Percentiles rank a stretch among this genome's conserved stretches.
Evolutionary conservation across 2,888 invertebrate species (phyloP).

Genomic region (Leptinotarsa rubiginosa): DNA sequence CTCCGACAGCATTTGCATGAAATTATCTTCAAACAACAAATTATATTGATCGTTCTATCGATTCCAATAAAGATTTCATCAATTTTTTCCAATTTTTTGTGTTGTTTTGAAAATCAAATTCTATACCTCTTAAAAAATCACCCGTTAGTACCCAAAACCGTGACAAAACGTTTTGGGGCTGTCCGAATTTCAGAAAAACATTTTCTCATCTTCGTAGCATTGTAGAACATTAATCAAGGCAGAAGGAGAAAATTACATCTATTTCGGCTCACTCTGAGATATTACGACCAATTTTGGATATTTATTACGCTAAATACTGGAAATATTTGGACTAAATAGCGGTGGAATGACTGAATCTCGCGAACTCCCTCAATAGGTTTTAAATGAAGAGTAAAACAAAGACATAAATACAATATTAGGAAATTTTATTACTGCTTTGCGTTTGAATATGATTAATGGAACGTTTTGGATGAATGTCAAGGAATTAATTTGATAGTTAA

Average conservation of each 20-base stretch:
- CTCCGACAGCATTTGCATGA: no score
- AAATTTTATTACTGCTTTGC: neutral
- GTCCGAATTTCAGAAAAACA: neutral
- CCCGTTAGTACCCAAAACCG: neutral
- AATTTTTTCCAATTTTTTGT: no score
- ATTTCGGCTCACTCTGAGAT: neutral
- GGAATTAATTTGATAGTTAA: no score
- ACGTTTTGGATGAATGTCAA: neutral
- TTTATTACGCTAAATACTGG: conserved; percentile 2
- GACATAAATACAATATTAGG: neutral
- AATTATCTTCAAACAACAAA: no score
- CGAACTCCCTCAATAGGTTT: neutral
- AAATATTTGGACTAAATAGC: neutral
- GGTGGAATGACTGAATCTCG: conserved; percentile 7
- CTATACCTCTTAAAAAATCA: no score
- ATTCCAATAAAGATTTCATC: no score
- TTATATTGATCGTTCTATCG: no score
- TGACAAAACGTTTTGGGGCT: neutral
- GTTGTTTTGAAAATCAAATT: no score
- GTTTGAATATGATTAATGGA: neutral
- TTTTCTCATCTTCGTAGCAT: neutral
- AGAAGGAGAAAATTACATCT: neutral
- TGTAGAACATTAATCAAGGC: conserved; percentile 5
- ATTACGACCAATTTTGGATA: conserved; percentile 5
- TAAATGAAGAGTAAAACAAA: conserved; percentile 1